A percentile compares a stretch with the other conserved stretches of the same genome.
These are phyloP conservation scores for Lagopus muta DNA, from an alignment of 2,113 vertebrate genomes.

Conservation along the genomic window DNA sequence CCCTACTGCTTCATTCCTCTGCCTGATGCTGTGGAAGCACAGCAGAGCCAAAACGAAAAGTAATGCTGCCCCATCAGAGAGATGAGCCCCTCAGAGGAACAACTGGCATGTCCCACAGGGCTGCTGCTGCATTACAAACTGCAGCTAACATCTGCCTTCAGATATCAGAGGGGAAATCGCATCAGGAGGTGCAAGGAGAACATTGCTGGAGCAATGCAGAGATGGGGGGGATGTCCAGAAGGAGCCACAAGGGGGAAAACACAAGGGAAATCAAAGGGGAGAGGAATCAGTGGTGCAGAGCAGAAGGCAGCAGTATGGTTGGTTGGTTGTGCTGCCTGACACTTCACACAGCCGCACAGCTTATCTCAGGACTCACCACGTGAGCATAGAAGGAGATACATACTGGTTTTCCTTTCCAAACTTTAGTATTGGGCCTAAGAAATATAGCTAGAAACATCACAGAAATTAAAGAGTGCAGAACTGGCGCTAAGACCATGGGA, in stretches of 20 bases:
- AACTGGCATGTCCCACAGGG: rapidly evolving
- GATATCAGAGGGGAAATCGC: neutral
- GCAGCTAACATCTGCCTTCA: neutral
- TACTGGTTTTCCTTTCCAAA: neutral
- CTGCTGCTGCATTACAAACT: neutral
- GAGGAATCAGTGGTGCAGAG: neutral
- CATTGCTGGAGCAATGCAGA: neutral
- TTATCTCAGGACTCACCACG: neutral
- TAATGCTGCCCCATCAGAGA: neutral
- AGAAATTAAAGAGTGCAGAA: neutral
- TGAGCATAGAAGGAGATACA: neutral
- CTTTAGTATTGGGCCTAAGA: neutral
- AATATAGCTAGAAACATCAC: neutral
- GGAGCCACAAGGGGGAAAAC: rapidly evolving
- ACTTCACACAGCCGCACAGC: neutral
- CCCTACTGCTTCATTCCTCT: neutral
- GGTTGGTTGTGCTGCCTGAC: neutral
- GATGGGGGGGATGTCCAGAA: neutral
- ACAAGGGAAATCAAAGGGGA: neutral
- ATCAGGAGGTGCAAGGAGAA: neutral
- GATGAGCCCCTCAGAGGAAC: rapidly evolving
- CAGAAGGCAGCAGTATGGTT: rapidly evolving
- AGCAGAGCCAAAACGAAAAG: neutral
- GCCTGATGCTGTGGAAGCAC: neutral
- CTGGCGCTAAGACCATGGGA: neutral